Evolutionary conservation across 53 echinoderm and acorn worm genomes (phyloP).

Genomic region (Echinometra lucunter): DNA sequence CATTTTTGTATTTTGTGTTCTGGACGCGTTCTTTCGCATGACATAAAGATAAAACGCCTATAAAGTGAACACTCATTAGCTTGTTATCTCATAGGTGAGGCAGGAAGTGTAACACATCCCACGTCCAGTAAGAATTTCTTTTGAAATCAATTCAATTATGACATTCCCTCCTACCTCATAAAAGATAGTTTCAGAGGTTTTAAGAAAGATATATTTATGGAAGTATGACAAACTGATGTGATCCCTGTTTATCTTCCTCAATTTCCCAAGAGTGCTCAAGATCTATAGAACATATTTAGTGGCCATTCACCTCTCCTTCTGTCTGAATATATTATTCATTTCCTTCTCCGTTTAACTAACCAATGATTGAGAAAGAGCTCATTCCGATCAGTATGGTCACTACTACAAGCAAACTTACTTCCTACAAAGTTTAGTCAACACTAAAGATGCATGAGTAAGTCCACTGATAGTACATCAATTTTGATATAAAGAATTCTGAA

Average conservation of each 20-base stretch:
- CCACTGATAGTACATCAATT: no score
- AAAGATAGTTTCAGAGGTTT: not conserved
- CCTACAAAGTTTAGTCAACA: no score
- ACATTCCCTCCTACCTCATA: not conserved
- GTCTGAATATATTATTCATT: slow-evolving; percentile 23
- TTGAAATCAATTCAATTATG: not conserved
- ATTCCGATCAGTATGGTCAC: not conserved
- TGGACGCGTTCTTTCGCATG: no score
- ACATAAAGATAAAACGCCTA: no score
- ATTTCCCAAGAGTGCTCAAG: not conserved
- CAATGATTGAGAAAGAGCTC: not conserved
- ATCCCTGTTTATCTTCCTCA: not conserved
- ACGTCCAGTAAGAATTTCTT: not conserved
- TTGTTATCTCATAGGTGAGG: not conserved
- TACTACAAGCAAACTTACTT: no score
- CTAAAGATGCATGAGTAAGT: no score
- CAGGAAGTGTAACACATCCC: not conserved
- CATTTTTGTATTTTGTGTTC: no score
- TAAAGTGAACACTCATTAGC: no score
- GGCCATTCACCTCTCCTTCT: slow-evolving; percentile 17
- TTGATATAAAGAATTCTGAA: no score
- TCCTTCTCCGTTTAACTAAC: not conserved
- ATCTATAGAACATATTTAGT: not conserved
- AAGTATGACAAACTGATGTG: slow-evolving; percentile 17
- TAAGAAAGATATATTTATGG: not conserved